Conservation (phyloP, 2,797 vertebrate species). For the Tokudaia tokunoshimensis region DNA sequence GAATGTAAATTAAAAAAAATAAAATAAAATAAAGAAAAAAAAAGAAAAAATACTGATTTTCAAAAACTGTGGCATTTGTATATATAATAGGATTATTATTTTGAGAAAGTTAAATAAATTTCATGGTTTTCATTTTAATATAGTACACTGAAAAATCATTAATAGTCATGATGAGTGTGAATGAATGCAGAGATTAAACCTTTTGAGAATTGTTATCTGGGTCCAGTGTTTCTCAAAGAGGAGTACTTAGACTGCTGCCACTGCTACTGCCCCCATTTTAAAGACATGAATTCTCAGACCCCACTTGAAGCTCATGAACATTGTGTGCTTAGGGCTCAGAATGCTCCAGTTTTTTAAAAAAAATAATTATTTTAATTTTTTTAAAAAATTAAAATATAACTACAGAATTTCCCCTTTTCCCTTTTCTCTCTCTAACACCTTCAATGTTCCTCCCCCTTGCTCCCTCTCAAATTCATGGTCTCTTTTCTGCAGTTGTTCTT, state of each 20-base stretch:
- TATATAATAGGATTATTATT: not conserved
- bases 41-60: conserved; percentile 31
- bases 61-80: not conserved
- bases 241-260: not conserved
- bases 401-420: not conserved
- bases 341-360: not conserved
- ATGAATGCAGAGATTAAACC: not conserved
- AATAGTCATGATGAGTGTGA: not conserved
- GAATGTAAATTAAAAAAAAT: too few species aligned
- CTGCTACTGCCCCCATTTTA: not conserved
- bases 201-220: not conserved
- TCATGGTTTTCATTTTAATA: not conserved
- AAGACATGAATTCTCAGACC: not conserved
- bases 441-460: not conserved
- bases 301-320: not conserved
- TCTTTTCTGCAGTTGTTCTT: not conserved
- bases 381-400: not conserved
- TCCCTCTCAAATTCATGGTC: not conserved
- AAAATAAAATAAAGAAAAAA: too few species aligned
- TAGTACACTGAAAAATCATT: not conserved
- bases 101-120: conserved; percentile 32
- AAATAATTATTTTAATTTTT: not conserved
- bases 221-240: conserved; percentile 18
- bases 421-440: not conserved
- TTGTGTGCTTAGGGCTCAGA: not conserved